Evolutionary conservation across 2,888 invertebrate species (phyloP).

Genomic region (Tenthredo distinguenda): DNA sequence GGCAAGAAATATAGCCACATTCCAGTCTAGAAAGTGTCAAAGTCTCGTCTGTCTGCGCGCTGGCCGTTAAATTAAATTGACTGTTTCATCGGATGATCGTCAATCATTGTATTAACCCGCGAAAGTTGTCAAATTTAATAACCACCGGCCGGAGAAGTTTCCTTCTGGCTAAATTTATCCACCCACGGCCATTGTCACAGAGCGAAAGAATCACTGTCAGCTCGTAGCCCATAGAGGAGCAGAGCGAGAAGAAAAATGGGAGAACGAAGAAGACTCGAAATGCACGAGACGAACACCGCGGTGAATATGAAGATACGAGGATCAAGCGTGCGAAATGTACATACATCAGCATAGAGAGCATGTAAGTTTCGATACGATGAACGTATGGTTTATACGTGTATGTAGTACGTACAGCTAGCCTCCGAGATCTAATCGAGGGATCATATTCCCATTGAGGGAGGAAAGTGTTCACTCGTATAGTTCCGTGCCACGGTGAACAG

Average conservation of each 20-base stretch:
- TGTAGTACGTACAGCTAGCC: too few species aligned
- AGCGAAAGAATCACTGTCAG: too few species aligned
- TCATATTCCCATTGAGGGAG: neutral
- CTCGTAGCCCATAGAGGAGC: too few species aligned
- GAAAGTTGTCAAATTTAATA: constrained; percentile 36
- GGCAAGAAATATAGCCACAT: constrained; percentile 43
- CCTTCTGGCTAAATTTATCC: constrained; percentile 24
- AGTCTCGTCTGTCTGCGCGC: constrained; percentile 45
- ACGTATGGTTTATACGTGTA: too few species aligned
- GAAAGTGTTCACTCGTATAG: constrained; percentile 5
- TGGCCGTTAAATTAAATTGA: constrained; percentile 45
- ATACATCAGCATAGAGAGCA: too few species aligned
- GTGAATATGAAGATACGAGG: too few species aligned
- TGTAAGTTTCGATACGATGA: too few species aligned
- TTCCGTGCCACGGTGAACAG: constrained; percentile 33
- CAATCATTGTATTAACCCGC: constrained; percentile 37
- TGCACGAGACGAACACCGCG: too few species aligned
- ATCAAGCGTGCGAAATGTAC: too few species aligned
- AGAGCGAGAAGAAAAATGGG: too few species aligned
- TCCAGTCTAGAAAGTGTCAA: constrained; percentile 48
- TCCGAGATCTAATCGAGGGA: neutral
- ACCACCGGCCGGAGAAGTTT: neutral
- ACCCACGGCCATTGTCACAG: constrained; percentile 2
- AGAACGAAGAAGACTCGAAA: too few species aligned
- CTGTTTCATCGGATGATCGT: constrained; percentile 46